phyloP scores from a whole-genome alignment of 2,797 vertebrate genomes.

The Prunella strophiata region DNA sequence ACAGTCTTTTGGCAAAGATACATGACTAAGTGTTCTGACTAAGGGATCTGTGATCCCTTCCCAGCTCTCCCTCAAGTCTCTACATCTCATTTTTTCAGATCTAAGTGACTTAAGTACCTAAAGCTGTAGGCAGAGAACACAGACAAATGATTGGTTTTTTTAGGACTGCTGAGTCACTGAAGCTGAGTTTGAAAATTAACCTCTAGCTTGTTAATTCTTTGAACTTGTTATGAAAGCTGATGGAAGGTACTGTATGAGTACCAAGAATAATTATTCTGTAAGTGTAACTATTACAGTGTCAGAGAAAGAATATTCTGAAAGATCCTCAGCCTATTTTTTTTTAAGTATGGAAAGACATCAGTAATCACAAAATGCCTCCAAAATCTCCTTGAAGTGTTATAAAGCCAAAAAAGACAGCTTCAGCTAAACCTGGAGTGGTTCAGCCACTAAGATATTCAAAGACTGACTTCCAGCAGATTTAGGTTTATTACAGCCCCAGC shows the following conservation, averaged over 20 bases:
- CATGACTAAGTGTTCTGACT: background rate
- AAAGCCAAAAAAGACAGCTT: conserved; percentile 26
- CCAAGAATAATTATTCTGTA: background rate
- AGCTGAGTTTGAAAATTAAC: conserved; percentile 7
- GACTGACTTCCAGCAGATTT: conserved; percentile 2
- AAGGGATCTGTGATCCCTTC: background rate
- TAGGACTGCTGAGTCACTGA: background rate
- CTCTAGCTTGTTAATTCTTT: background rate
- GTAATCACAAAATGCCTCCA: conserved; percentile 29
- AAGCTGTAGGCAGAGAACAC: background rate
- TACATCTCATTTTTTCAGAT: background rate
- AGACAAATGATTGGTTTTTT: background rate
- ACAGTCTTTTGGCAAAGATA: background rate
- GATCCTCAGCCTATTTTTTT: background rate
- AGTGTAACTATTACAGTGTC: background rate
- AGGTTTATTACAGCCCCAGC: conserved; percentile 16
- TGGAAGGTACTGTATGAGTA: background rate
- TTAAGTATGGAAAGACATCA: background rate
- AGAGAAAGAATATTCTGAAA: background rate
- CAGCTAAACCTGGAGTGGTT: conserved; percentile 26
- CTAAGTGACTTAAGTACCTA: background rate
- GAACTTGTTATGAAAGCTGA: background rate
- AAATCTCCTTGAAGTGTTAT: conserved; percentile 39
- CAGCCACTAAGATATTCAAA: conserved; percentile 34
- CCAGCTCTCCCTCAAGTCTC: background rate